These are phyloP conservation scores for Zaprionus nigranus DNA, from an alignment of 1,140 invertebrate species.

Conservation along the genomic window DNA sequence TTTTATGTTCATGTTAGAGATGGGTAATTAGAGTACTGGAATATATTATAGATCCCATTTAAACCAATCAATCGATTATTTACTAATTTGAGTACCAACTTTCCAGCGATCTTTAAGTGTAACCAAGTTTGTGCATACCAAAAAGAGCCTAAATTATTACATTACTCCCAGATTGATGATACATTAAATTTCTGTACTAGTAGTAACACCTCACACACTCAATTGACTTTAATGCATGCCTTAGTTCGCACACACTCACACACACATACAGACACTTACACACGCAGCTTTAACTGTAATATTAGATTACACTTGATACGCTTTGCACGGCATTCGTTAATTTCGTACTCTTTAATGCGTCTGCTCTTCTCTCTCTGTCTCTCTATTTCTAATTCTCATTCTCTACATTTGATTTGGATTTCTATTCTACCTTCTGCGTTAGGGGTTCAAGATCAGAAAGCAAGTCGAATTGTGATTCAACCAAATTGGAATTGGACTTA, in stretches of 20 bases:
- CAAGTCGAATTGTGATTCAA: slow-evolving; percentile 16
- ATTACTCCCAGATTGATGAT: background rate
- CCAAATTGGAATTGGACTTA: slow-evolving; percentile 24
- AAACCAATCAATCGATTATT: too few species aligned
- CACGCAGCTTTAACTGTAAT: slow-evolving; percentile 37
- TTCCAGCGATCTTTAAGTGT: too few species aligned
- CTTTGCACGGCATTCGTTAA: slow-evolving; percentile 60
- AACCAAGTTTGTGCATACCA: too few species aligned
- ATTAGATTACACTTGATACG: slow-evolving; percentile 52
- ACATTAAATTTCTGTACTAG: slow-evolving; percentile 30
- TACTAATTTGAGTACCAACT: slow-evolving; percentile 16
- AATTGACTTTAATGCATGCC: slow-evolving; percentile 61
- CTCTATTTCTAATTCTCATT: slow-evolving; percentile 3
- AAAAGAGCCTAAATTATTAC: background rate
- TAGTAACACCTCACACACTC: slow-evolving; percentile 46
- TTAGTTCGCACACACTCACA: slow-evolving; percentile 25
- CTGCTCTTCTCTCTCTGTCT: background rate
- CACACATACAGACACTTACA: slow-evolving; percentile 9
- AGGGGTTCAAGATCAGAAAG: slow-evolving; percentile 66
- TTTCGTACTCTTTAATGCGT: slow-evolving; percentile 40
- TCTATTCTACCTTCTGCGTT: slow-evolving; percentile 2
- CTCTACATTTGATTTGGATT: slow-evolving; percentile 18
- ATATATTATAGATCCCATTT: too few species aligned
- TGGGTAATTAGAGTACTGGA: too few species aligned
- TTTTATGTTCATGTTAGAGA: too few species aligned